Evolutionary conservation across 2,797 vertebrate species (phyloP), one percentile per base, ranked within the genome.

Genomic region (Dendrocincla fuliginosa): DNA sequence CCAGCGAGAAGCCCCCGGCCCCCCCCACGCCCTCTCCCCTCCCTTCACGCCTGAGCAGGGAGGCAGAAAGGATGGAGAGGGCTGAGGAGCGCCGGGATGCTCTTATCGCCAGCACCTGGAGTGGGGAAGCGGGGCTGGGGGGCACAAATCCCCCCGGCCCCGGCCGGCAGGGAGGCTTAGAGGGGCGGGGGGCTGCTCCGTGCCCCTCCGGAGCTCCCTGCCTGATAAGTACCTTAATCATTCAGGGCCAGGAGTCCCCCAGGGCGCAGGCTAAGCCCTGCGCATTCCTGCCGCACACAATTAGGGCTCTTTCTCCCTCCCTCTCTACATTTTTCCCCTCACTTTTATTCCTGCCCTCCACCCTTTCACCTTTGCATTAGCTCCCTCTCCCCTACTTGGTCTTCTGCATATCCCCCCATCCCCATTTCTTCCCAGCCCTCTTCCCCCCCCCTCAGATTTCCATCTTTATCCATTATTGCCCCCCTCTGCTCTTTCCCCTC

Each of bases 21-120:
- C 49, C 65, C 65, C 47, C 56, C 13, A 9, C 1, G 8, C 60
- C 65, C 52, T 13, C 46, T 57, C 50, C 81, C 53, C 56, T 67
- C 77, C 83, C 84, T 83, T 80, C 92, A 52, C 44, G 81, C 87
- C 84, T 28, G 88, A 41, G 73, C 91, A 15, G 68, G 89, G 93
- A 82, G 59, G 57, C 68, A 71, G 41, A 39, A 55, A 71, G 82
- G 94, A 68, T 44, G 55, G 55, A 30, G 14, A 11, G 73, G 74
- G 56, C 85, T 55, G 83, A 35, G 74, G 81, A 30, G 68, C 9
- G 5, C 57, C 0, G 46, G 92, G 93, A 80, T 87, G 87, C 59
- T 75, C 86, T 96, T 96, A 93, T 96, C 92, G 8, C 75, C 85
- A 68, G 16, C 94, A 95, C 96, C 95, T 92, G 96, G 41, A 75